Percentiles rank a stretch among this genome's conserved stretches.
phyloP scores from a whole-genome alignment of 2,113 vertebrate genomes.

The Formicarius rufipectus region DNA sequence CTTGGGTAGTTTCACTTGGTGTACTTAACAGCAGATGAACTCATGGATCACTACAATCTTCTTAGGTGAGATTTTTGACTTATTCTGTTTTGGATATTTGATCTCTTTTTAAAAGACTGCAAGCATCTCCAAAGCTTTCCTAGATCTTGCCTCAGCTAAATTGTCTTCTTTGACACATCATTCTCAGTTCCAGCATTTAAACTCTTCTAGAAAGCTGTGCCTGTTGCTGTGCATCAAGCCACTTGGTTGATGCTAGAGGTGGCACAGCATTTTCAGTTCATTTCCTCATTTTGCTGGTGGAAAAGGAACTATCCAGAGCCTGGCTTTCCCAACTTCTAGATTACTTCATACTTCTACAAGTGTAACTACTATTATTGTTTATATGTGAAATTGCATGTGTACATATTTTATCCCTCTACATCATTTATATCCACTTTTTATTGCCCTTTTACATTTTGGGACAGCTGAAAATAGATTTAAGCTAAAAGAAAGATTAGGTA shows the following conservation, averaged over 20 bases:
- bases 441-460: background rate
- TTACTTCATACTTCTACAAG: background rate
- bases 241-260: background rate
- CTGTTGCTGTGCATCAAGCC: background rate
- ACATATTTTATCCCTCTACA: background rate
- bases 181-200: background rate
- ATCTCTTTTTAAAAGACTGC: background rate
- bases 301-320: background rate
- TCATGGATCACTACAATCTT: background rate
- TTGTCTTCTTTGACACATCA: background rate
- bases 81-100: background rate
- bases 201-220: background rate
- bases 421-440: background rate
- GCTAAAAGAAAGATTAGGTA: background rate
- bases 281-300: background rate
- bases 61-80: background rate
- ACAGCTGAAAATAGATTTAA: background rate
- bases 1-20: background rate
- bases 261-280: background rate
- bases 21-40: background rate
- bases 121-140: background rate
- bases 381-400: background rate
- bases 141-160: background rate
- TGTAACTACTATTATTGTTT: background rate
- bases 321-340: background rate